Base-by-base conservation (phyloP, 2,113 vertebrate species). In the Sinosuthora webbiana region DNA sequence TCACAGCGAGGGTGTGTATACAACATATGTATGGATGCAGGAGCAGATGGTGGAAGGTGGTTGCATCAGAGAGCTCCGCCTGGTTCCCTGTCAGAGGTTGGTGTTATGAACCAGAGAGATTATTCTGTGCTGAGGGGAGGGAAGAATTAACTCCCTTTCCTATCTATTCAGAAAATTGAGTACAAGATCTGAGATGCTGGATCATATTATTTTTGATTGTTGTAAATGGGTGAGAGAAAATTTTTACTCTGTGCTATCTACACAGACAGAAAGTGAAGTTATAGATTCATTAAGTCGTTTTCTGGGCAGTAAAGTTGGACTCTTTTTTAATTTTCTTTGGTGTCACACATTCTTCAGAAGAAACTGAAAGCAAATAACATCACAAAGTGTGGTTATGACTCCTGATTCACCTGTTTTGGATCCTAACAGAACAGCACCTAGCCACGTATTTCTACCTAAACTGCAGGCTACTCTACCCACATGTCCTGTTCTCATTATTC, bases 191-290 rank as follows among this genome's bases (percentile, higher is more conserved):
- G 24, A 83, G 22, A 24, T 2, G 4, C 4, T 74, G 11, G 7
- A 63, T 77, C 27, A 16, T 22, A 8, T 3, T 3, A 0, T 15
- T 19, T 28, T 89, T 1, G 0, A 27, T 57, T 65, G 2, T 4
- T n/a, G 5, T 70, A 11, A 33, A 44, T n/a, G 17, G 5, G 1
- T 24, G 5, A 93, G 8, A 59, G 17, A 12, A 71, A 78, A 65
- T 28, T 57, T 41, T 78, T 6, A 15, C 19, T 79, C 23, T 35
- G 2, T 39, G 7, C 11, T 80, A 6, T 15, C 35, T 37, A 28
- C 9, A 59, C 11, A 45, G 37, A 50, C 21, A 74, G 63, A 90
- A 63, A 27, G 4, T 14, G 33, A 60, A 70, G 15, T 37, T 1
- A 16, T 18, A 52, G 28, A 44, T 14, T 13, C 4, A 53, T 4